These are phyloP conservation scores for Entosphenus tridentatus DNA, from an alignment of 2,113 vertebrate species.

Conservation along the genomic window DNA sequence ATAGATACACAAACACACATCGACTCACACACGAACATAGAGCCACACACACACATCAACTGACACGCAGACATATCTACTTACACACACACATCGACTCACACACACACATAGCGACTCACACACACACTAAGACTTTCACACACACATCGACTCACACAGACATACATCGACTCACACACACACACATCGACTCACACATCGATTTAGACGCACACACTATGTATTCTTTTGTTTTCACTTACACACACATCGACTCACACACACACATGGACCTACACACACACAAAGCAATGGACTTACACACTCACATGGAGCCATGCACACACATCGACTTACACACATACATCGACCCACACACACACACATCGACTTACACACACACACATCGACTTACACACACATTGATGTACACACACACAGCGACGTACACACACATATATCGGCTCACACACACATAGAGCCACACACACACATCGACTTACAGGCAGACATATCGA, in stretches of 20 bases:
- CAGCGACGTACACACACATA: neutral
- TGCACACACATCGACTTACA: neutral
- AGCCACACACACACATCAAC: neutral
- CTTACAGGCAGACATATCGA: neutral
- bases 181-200: too few species aligned
- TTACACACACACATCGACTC: neutral
- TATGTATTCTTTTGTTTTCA: too few species aligned
- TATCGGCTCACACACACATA: neutral
- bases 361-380: neutral
- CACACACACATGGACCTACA: neutral
- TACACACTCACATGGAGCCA: neutral
- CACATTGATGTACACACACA: neutral
- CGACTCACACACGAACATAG: neutral
- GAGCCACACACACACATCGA: neutral
- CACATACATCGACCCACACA: conserved; percentile 1
- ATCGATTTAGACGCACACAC: too few species aligned
- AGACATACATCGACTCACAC: too few species aligned
- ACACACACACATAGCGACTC: too few species aligned
- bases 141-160: too few species aligned
- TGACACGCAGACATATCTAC: neutral
- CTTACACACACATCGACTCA: neutral
- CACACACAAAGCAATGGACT: neutral
- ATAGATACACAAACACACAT: neutral
- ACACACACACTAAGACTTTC: too few species aligned
- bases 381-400: neutral